Conservation (phyloP, 2,113 vertebrate species). For the Smithornis capensis region DNA sequence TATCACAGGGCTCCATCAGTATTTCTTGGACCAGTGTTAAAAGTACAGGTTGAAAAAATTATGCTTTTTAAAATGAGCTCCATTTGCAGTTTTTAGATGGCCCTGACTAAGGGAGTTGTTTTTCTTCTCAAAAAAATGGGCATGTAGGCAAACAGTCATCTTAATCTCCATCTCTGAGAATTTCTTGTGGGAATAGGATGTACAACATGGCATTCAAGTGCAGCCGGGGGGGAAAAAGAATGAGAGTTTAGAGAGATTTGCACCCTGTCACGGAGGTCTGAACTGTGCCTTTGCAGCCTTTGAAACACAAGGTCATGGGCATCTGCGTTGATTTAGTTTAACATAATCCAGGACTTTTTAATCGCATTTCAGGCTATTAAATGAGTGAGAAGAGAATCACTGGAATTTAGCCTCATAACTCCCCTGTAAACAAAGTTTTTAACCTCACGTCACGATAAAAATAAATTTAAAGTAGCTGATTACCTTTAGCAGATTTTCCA, state of each 20-base stretch:
- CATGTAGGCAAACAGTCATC: neutral
- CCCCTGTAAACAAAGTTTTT: constrained; percentile 55
- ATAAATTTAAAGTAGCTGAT: constrained; percentile 32
- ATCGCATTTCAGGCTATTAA: constrained; percentile 61
- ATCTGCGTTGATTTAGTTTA: constrained; percentile 37
- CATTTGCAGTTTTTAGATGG: neutral
- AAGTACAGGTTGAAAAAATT: neutral
- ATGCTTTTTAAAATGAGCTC: neutral
- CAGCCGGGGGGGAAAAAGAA: neutral
- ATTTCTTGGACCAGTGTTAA: neutral
- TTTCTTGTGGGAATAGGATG: neutral
- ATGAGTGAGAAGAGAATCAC: constrained; percentile 42
- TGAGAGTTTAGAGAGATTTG: neutral
- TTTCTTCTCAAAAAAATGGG: neutral
- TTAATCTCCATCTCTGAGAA: neutral
- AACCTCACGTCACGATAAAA: constrained; percentile 30
- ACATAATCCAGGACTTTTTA: constrained; percentile 63
- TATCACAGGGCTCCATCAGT: neutral
- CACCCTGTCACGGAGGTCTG: neutral
- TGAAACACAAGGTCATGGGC: constrained; percentile 47
- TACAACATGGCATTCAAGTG: neutral
- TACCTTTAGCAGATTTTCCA: neutral
- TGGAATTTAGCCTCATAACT: constrained; percentile 58
- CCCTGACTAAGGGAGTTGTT: neutral
- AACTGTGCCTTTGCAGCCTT: constrained; percentile 5